Conservation (phyloP, 2,888 invertebrate species). For the Amphipyra tragopoginis region DNA sequence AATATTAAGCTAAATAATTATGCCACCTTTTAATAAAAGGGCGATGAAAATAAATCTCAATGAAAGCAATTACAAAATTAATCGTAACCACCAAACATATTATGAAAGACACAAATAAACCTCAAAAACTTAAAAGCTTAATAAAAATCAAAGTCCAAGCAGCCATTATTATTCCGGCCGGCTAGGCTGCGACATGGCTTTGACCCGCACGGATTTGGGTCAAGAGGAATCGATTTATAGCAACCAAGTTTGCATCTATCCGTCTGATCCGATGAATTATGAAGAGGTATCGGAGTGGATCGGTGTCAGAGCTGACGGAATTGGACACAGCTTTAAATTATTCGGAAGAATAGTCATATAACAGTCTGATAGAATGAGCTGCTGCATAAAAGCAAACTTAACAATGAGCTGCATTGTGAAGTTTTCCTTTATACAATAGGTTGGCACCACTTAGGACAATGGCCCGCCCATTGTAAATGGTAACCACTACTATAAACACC, state of each 20-base stretch:
- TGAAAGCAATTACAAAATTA: too few species aligned
- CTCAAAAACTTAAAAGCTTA: conserved; percentile 15
- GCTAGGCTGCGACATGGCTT: conserved; percentile 77
- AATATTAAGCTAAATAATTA: too few species aligned
- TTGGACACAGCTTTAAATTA: conserved; percentile 33
- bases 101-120: not conserved
- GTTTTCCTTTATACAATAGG: too few species aligned
- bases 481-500: too few species aligned
- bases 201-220: conserved; percentile 82
- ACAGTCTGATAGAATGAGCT: not conserved
- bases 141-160: conserved; percentile 42
- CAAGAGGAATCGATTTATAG: conserved; percentile 85
- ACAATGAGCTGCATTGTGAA: too few species aligned
- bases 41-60: too few species aligned
- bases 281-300: conserved; percentile 34
- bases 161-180: conserved; percentile 68
- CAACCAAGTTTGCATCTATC: conserved; percentile 49
- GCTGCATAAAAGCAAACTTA: too few species aligned
- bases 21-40: too few species aligned
- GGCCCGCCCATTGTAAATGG: too few species aligned
- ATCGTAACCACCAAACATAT: too few species aligned
- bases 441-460: too few species aligned
- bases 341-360: conserved; percentile 10
- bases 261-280: conserved; percentile 47
- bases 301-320: conserved; percentile 10